Evolutionary conservation across 2,888 invertebrate species (phyloP).

Genomic region (Zootermopsis nevadensis): DNA sequence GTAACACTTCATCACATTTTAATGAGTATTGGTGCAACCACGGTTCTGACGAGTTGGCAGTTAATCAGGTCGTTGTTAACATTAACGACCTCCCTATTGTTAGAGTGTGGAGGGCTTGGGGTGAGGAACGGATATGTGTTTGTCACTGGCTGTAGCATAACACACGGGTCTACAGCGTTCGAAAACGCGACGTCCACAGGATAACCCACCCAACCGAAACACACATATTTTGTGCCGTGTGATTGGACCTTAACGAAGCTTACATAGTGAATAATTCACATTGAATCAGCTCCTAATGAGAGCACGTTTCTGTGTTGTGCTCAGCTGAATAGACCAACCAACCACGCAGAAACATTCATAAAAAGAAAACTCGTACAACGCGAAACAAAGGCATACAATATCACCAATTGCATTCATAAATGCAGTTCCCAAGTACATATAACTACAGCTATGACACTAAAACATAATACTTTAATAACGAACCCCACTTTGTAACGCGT

Average conservation of each 20-base stretch:
- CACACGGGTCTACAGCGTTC: background rate
- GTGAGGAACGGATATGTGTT: background rate
- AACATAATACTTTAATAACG: no score
- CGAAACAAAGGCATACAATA: constrained; percentile 24
- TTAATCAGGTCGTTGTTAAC: constrained; percentile 42
- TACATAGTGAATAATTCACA: constrained; percentile 42
- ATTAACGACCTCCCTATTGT: constrained; percentile 43
- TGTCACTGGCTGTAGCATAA: constrained; percentile 29
- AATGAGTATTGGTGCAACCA: constrained; percentile 42
- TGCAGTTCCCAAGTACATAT: no score
- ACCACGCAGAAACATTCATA: constrained; percentile 22
- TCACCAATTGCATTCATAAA: constrained; percentile 11
- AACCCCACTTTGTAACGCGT: no score
- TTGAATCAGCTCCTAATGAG: constrained; percentile 42
- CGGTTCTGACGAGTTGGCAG: constrained; percentile 44
- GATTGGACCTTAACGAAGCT: constrained; percentile 44
- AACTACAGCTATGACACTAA: no score
- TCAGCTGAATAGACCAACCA: constrained; percentile 21
- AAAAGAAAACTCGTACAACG: constrained; percentile 15
- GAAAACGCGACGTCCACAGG: constrained; percentile 22
- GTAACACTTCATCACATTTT: constrained; percentile 34
- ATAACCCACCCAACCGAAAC: constrained; percentile 25
- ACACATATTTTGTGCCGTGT: constrained; percentile 42
- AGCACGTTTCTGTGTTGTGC: background rate
- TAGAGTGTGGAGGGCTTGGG: constrained; percentile 18